Conservation (phyloP, 2,113 vertebrate genomes). For the Callospermophilus lateralis region DNA sequence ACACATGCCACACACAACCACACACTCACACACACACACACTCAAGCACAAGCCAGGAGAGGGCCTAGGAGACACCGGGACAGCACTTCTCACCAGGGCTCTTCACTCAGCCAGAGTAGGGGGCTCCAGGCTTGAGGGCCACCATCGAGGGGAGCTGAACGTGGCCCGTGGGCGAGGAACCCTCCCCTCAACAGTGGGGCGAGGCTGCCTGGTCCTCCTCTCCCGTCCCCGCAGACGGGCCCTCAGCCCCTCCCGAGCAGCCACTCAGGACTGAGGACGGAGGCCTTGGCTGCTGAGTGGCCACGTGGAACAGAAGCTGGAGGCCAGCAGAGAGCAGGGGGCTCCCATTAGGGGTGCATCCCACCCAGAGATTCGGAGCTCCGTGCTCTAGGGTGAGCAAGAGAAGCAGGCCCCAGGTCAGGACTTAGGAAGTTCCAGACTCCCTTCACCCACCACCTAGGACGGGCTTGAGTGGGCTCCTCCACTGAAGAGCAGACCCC, state of each 20-base stretch:
- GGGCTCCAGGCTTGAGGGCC: neutral
- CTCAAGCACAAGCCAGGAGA: neutral
- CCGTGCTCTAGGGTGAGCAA: neutral
- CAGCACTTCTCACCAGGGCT: neutral
- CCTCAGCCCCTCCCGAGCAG: neutral
- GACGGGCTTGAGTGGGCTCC: too few relatives aligned
- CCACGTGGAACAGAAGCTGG: neutral
- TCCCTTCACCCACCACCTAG: neutral
- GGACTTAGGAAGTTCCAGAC: neutral
- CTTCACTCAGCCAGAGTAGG: neutral
- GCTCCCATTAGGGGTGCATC: neutral
- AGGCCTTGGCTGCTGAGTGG: neutral
- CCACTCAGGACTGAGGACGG: neutral
- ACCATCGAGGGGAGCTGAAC: neutral
- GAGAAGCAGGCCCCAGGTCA: neutral
- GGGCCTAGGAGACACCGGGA: neutral
- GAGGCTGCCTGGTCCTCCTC: neutral
- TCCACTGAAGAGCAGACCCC: neutral
- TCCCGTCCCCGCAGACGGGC: too few relatives aligned
- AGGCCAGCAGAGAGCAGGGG: neutral
- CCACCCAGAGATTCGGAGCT: neutral
- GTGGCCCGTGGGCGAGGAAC: neutral
- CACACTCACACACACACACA: neutral
- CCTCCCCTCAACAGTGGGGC: too few relatives aligned
- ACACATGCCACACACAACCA: neutral